Percentiles rank a stretch among this genome's conserved stretches.
These are phyloP conservation scores for Geotrypetes seraphini DNA, from an alignment of 2,797 vertebrate species.

Conservation along the genomic window DNA sequence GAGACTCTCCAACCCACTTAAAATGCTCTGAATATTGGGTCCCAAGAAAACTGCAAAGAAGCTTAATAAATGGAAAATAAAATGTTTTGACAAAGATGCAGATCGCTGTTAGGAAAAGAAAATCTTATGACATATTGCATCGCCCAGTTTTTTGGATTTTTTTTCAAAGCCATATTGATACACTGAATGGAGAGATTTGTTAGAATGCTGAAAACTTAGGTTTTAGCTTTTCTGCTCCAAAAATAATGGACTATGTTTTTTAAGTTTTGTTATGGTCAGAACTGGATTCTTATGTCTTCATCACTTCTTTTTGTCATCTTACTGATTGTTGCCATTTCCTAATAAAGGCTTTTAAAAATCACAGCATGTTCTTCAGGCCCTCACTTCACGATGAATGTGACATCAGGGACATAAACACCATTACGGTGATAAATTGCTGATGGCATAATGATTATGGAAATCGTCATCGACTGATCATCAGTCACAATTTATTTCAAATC, in stretches of 20 bases:
- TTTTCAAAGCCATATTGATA: too few species aligned
- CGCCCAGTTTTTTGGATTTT: too few species aligned
- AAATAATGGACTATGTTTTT: slow-evolving; percentile 9
- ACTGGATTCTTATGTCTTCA: slow-evolving; percentile 20
- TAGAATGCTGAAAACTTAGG: slow-evolving; percentile 26
- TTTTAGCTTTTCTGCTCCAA: slow-evolving; percentile 14
- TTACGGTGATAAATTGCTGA: slow-evolving; percentile 82
- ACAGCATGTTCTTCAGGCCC: slow-evolving; percentile 49
- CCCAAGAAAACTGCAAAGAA: too few species aligned
- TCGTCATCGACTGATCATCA: slow-evolving; percentile 75
- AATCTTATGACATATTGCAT: too few species aligned
- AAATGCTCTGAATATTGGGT: too few species aligned
- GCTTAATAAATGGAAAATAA: too few species aligned
- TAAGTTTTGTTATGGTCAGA: slow-evolving; percentile 18
- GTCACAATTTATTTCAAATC: slow-evolving; percentile 77
- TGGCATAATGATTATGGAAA: slow-evolving; percentile 82
- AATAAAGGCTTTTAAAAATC: slow-evolving; percentile 65
- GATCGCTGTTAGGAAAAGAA: too few species aligned
- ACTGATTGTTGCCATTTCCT: too few species aligned
- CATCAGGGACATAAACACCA: slow-evolving; percentile 75
- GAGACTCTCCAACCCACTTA: too few species aligned
- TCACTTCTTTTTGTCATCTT: slow-evolving; percentile 9
- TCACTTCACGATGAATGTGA: slow-evolving; percentile 70
- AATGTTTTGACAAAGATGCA: too few species aligned
- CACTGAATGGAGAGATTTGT: slow-evolving; percentile 32